Evolutionary conservation across 2,797 vertebrate species (phyloP), one percentile per base, ranked within the genome.

Genomic region (Sebastes baramenuke): DNA sequence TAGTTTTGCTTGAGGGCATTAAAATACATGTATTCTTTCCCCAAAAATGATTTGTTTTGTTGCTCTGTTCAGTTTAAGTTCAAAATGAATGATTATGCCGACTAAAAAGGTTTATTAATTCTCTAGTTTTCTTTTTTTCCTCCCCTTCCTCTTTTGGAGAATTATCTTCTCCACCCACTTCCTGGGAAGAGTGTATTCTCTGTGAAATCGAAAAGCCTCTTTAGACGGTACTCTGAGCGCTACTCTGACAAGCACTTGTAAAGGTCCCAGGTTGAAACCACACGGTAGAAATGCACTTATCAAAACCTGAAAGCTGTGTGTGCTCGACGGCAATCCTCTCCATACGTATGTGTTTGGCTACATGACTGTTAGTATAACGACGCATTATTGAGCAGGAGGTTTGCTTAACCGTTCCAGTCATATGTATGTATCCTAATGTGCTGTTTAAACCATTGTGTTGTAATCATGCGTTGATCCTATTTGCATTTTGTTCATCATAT

Each of bases 1-100:
- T 97, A 96, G 95, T 96, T 96, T 96, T 95, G 95, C 96, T 96
- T 95, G 95, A 95, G 95, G 96, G 96, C 95, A 96, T 96, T 97
- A 96, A 96, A 96, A 96, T 96, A 96, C 95, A 96, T 96, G 96
- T 95, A 96, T 96, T 96, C 95, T 95, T 95, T 94, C 92, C 95
- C 96, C 89, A 96, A 96, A 96, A 96, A 95, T 94, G 94, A 96
- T 96, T 96, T 96, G 96, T 96, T 96, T 96, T 96, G 94, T 96
- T 95, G 95, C 95, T 95, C 93, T 94, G 93, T 92, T 94, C 92
- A 93, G 95, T 95, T 95, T 95, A 94, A 93, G 94, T 95, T 96
- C 94, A 96, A 96, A 96, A 96, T 95, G 93, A 94, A 92, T 94
- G 93, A 96, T 96, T 95, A 96, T 94, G 92, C 92, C 81, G 72